Evolutionary conservation across 2,888 invertebrate genomes (phyloP).

Genomic region (Eupithecia dodoneata): DNA sequence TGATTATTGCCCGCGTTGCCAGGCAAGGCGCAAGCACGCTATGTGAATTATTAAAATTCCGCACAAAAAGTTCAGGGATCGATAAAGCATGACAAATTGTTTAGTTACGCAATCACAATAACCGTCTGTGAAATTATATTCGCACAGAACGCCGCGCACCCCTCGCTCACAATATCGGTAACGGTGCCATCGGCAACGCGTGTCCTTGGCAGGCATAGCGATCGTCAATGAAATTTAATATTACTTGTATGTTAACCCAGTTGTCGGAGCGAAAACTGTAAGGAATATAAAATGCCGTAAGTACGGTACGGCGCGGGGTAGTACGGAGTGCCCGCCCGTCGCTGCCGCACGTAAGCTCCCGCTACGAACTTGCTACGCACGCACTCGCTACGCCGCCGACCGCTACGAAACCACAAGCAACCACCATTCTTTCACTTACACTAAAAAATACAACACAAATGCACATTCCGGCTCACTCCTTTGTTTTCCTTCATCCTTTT

Average conservation of each 20-base stretch:
- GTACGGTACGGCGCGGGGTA: slow-evolving; percentile 66
- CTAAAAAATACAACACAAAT: not conserved
- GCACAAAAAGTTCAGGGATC: slow-evolving; percentile 18
- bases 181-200: slow-evolving; percentile 63
- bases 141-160: slow-evolving; percentile 57
- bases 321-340: slow-evolving; percentile 75
- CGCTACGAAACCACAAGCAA: slow-evolving; percentile 36
- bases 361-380: slow-evolving; percentile 70
- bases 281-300: slow-evolving; percentile 68
- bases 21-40: slow-evolving; percentile 12
- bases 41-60: not conserved
- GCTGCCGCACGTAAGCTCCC: slow-evolving; percentile 78
- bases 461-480: slow-evolving; percentile 24
- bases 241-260: slow-evolving; percentile 77
- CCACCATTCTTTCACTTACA: not conserved
- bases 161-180: slow-evolving; percentile 56
- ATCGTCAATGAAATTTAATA: slow-evolving; percentile 81
- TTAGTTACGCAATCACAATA: slow-evolving; percentile 54
- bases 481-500: slow-evolving; percentile 8
- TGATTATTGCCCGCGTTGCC: not conserved
- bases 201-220: slow-evolving; percentile 75
- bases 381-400: slow-evolving; percentile 52
- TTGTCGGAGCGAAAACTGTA: slow-evolving; percentile 73
- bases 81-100: slow-evolving; percentile 48
- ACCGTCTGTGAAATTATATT: slow-evolving; percentile 51